phyloP scores from a whole-genome alignment of 2,888 invertebrate species.

The Eutolmus rufibarbis region DNA sequence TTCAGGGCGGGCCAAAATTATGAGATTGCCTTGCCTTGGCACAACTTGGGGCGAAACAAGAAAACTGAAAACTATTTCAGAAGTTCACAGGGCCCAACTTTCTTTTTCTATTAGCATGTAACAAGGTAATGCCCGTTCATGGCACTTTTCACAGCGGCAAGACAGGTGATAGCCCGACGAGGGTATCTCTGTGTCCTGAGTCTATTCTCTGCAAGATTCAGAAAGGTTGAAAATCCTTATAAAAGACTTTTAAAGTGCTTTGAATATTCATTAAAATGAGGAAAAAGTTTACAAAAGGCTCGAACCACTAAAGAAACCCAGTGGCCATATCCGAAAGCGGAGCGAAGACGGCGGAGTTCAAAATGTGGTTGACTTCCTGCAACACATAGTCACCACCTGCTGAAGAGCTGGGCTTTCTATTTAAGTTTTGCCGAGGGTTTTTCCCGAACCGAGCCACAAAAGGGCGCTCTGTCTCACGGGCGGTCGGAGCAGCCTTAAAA shows the following conservation, averaged over 20 bases:
- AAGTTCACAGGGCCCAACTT: neutral
- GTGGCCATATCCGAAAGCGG: neutral
- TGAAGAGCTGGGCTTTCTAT: constrained; percentile 9
- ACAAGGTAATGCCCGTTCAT: constrained; percentile 15
- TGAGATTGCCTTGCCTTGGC: neutral
- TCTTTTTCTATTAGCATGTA: constrained; percentile 26
- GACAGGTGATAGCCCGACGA: constrained; percentile 17
- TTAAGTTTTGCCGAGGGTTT: constrained; percentile 17
- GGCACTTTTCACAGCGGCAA: neutral
- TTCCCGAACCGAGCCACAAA: neutral
- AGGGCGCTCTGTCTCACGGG: neutral
- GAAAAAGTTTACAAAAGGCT: constrained; percentile 33
- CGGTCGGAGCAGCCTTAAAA: neutral
- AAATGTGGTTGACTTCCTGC: constrained; percentile 25
- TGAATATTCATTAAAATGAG: constrained; percentile 33
- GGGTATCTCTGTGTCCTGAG: neutral
- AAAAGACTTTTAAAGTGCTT: constrained; percentile 33
- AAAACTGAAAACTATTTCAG: constrained; percentile 18
- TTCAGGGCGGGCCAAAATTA: constrained; percentile 13
- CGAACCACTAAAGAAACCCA: neutral
- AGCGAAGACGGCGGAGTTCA: neutral
- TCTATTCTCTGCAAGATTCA: constrained; percentile 29
- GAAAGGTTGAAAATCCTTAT: constrained; percentile 30
- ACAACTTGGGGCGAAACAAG: neutral
- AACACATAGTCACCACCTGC: constrained; percentile 3